Conservation (phyloP, 2,888 invertebrate genomes). For the Caenorhabditis sp. region DNA sequence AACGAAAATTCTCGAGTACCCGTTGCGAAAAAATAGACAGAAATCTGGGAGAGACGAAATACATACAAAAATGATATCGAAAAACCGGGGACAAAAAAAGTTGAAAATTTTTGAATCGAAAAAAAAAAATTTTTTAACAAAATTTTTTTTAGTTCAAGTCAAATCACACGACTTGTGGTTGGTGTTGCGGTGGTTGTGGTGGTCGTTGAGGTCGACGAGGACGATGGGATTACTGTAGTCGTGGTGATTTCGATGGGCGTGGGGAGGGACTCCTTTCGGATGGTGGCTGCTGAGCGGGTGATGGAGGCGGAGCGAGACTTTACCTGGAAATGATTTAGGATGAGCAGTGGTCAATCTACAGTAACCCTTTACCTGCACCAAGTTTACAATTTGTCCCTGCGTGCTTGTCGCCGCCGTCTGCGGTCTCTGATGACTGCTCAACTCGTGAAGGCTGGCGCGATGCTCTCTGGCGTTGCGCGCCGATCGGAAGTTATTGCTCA, state of each 20-base stretch:
- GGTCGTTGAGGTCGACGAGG: slow-evolving; percentile 15
- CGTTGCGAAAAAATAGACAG: slow-evolving; percentile 14
- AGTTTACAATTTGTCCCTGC: slow-evolving; percentile 70
- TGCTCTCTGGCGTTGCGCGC: slow-evolving; percentile 21
- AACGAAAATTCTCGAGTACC: slow-evolving; percentile 1
- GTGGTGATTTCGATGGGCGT: slow-evolving; percentile 59
- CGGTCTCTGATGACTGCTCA: not conserved
- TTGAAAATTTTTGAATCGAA: not conserved
- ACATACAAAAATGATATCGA: slow-evolving; percentile 47
- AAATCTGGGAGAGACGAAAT: slow-evolving; percentile 22
- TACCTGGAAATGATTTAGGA: slow-evolving; percentile 60
- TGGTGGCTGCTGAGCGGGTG: slow-evolving; percentile 62
- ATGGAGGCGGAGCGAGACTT: slow-evolving; percentile 59
- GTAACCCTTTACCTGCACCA: slow-evolving; percentile 62
- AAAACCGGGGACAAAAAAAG: slow-evolving; percentile 29
- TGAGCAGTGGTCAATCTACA: too few relatives aligned
- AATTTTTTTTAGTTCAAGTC: too few relatives aligned
- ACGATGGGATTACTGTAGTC: slow-evolving; percentile 35
- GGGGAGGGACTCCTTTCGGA: slow-evolving; percentile 60
- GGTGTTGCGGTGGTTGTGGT: slow-evolving; percentile 25
- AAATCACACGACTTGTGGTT: slow-evolving; percentile 48
- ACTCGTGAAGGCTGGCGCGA: slow-evolving; percentile 24
- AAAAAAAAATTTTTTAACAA: not conserved
- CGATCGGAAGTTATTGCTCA: slow-evolving; percentile 11
- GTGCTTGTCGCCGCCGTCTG: not conserved